Percentiles rank a stretch among this genome's conserved stretches.
These are phyloP conservation scores for Cryptops parisi DNA, from an alignment of 2,888 invertebrate genomes.

Conservation along the genomic window DNA sequence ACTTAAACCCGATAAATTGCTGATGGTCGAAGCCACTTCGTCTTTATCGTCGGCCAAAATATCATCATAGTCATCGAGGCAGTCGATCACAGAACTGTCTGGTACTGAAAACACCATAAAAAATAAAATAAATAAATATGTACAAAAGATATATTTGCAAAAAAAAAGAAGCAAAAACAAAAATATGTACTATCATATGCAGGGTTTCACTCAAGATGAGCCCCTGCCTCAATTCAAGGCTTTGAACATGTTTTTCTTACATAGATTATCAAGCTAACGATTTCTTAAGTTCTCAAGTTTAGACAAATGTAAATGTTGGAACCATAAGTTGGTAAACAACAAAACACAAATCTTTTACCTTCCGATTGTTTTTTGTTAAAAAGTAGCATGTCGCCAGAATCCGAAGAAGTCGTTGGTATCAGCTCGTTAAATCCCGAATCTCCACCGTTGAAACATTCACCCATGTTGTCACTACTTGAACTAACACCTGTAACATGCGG, in stretches of 20 bases:
- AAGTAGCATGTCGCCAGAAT: neutral
- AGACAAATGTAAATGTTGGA: too few species aligned
- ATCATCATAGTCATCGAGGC: neutral
- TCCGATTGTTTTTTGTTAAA: neutral
- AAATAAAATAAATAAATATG: too few species aligned
- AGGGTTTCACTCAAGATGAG: neutral
- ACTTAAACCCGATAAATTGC: slow-evolving; percentile 44
- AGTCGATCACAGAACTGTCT: neutral
- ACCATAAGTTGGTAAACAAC: too few species aligned
- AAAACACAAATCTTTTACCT: neutral
- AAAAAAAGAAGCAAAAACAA: neutral
- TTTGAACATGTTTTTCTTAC: too few species aligned
- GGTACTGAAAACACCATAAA: too few species aligned
- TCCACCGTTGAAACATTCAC: neutral
- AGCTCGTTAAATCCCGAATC: neutral
- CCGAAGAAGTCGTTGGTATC: neutral
- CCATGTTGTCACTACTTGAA: neutral
- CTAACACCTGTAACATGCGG: neutral
- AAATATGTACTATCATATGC: neutral
- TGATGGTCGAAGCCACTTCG: slow-evolving; percentile 39
- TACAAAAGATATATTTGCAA: neutral
- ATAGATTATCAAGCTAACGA: too few species aligned
- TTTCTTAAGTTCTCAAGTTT: too few species aligned
- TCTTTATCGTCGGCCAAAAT: slow-evolving; percentile 27
- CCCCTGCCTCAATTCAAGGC: neutral